Base-by-base conservation (phyloP, 2,797 vertebrate genomes). In the Hafferia zeledoni region DNA sequence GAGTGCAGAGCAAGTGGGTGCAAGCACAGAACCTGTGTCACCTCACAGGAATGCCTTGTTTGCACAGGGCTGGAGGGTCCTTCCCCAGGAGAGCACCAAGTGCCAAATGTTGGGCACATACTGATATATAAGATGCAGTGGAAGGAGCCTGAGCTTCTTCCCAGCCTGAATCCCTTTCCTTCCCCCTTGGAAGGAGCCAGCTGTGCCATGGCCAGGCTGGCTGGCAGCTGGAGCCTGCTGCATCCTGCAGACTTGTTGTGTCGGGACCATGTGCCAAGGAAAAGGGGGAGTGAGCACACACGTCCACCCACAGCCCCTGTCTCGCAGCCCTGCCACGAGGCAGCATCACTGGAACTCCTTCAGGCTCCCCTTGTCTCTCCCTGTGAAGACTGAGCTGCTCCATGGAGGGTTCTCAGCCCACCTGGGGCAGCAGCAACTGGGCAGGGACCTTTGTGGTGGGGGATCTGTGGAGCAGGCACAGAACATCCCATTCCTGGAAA, bases 1-100 rank as follows among this genome's bases (percentile, higher is more conserved):
- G 83, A 63, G 60, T 2, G 16, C 33, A 20, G 49, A 85, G 68
- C 76, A 11, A 85, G 89, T 5, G 50, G 53, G 25, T 87, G 83
- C 87, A 82, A 83, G 92, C 75, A 23, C 63, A n/a, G 41, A 49
- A 11, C 43, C 65, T 71, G 87, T 75, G 93, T 90, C 93, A 87
- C 11, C 89, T 37, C 37, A 0, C 3, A 87, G 87, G 70, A 90
- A 93, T 53, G 24, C 33, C 55, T 41, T 1, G 25, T 6, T 83
- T 92, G 59, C 77, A 52, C 65, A 78, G 15, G 31, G 2, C 3
- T 6, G 16, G 24, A 39, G 56, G 41, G 43, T 44, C 37, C 63
- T 37, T 60, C 41, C 50, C 55, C 43, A 30, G 41, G 11, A 70
- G 10, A 55, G 37, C 68, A n/a, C 47, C 41, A 50, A 50, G 31